Evolutionary conservation across 2,113 vertebrate genomes (phyloP), one percentile per base, ranked within the genome.

Genomic region (Diphyllodes magnificus): DNA sequence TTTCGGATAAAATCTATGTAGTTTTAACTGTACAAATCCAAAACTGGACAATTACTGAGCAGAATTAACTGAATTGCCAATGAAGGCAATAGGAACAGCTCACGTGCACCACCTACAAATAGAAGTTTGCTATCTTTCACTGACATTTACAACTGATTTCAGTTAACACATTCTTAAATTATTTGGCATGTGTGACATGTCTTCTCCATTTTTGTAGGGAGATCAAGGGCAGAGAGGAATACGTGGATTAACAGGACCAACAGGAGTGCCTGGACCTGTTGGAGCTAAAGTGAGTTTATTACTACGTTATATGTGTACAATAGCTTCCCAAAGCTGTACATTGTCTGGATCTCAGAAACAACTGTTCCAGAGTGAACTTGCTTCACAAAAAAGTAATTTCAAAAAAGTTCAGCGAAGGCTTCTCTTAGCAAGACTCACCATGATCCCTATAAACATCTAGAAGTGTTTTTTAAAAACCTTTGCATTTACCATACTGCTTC

Each of bases 151-250:
- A 84, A 31, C 28, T 88, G 3, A 82, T 65, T 92, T 66, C 49
- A 63, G 18, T 42, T 75, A 92, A 77, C 7, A 47, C 3, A 20
- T 76, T 83, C 31, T 69, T 57, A 73, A 70, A 76, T 85, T 49
- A 86, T 61, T 72, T 68, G 24, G n/a, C 61, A 85, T 23, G 20
- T 83, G 18, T 88, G 39, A 87, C 15, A 22, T 53, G 8, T n/a
- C 45, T 82, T 92, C 23, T 93, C 90, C 9, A 44, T 88, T 86
- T 91, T 21, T 65, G 17, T 95, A 99, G 99, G 99, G 99, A 49
- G 99, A 99, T 96, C 98, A 99, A 96, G 99, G 98, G 82, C 97
- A 98, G 82, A 98, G 98, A 94, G 99, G 99, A 63, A 97, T 98
- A 87, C 98, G 98, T 94, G 99, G 99, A 56, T 97, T 99, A 93